A percentile compares a stretch with the other conserved stretches of the same genome.
Evolutionary conservation across 1,140 invertebrate species (phyloP).

Genomic region (Ips nitidus): DNA sequence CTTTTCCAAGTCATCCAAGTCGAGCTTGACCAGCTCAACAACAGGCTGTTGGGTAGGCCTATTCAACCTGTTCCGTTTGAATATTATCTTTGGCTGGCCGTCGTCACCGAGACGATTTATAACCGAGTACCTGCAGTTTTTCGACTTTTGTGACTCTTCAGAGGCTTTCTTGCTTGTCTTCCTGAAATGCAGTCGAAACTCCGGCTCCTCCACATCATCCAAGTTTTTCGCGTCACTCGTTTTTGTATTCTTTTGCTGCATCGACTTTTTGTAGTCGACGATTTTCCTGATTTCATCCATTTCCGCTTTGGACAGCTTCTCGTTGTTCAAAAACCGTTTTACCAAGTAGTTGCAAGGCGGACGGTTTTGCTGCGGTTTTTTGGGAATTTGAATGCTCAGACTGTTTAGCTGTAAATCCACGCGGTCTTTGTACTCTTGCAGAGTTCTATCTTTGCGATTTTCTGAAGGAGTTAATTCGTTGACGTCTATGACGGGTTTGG

Average conservation of each 20-base stretch:
- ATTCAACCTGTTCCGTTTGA: slow-evolving; percentile 39
- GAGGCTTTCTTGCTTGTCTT: slow-evolving; percentile 31
- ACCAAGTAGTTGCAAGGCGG: slow-evolving; percentile 36
- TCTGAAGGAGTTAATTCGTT: slow-evolving; percentile 29
- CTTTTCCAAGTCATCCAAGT: slow-evolving; percentile 39
- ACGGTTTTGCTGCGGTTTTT: background rate
- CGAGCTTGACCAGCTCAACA: slow-evolving; percentile 41
- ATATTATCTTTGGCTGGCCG: slow-evolving; percentile 45
- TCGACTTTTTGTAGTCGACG: slow-evolving; percentile 43
- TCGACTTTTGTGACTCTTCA: slow-evolving; percentile 12
- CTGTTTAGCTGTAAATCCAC: slow-evolving; percentile 44
- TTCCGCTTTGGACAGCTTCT: slow-evolving; percentile 39
- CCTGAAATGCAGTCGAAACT: slow-evolving; percentile 41
- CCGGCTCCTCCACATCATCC: slow-evolving; percentile 31
- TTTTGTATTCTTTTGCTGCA: slow-evolving; percentile 35
- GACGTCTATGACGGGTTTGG: slow-evolving; percentile 35
- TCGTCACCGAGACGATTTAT: slow-evolving; percentile 34
- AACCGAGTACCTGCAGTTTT: slow-evolving; percentile 39
- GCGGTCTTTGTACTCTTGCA: slow-evolving; percentile 43
- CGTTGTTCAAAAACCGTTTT: slow-evolving; percentile 42
- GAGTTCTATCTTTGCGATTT: slow-evolving; percentile 29
- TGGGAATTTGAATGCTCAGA: slow-evolving; percentile 44
- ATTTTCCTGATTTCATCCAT: slow-evolving; percentile 44
- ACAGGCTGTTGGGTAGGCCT: slow-evolving; percentile 36
- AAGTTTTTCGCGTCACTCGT: background rate